A percentile compares a stretch with the other conserved stretches of the same genome.
Evolutionary conservation across 2,888 invertebrate species (phyloP).

Genomic region (Boloria euphrosyne): DNA sequence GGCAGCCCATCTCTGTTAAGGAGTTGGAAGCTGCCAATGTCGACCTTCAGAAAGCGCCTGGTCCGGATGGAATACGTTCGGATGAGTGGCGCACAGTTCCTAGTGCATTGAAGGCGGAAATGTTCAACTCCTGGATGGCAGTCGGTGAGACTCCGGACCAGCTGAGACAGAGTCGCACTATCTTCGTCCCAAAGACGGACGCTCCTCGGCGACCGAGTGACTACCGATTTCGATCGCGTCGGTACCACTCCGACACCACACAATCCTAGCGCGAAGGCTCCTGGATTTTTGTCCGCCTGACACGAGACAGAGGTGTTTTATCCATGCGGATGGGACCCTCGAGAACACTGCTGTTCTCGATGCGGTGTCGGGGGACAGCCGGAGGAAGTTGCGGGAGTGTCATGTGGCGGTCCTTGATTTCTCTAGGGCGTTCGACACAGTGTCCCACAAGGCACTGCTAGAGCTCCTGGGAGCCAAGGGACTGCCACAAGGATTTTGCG

Average conservation of each 20-base stretch:
- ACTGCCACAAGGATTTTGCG: constrained; percentile 48
- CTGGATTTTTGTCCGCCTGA: constrained; percentile 42
- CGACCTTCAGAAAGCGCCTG: constrained; percentile 38
- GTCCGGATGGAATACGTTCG: constrained; percentile 43
- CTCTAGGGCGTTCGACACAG: constrained; percentile 61
- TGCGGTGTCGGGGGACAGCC: constrained; percentile 43
- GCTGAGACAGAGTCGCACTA: constrained; percentile 38
- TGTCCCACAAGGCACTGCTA: constrained; percentile 49
- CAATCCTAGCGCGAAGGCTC: constrained; percentile 43
- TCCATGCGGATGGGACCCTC: constrained; percentile 54
- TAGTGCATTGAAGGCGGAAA: constrained; percentile 26
- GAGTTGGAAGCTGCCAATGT: constrained; percentile 36
- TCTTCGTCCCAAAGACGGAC: constrained; percentile 43
- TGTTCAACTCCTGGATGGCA: constrained; percentile 35
- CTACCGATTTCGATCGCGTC: constrained; percentile 48
- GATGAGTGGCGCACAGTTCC: constrained; percentile 39
- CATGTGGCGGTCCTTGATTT: constrained; percentile 62
- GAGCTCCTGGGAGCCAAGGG: constrained; percentile 50
- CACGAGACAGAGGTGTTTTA: constrained; percentile 45
- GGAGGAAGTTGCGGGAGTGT: constrained; percentile 47
- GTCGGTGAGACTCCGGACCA: constrained; percentile 33
- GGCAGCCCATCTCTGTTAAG: constrained; percentile 36
- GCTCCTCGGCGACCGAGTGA: constrained; percentile 42
- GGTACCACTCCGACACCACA: constrained; percentile 46
- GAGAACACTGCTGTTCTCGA: constrained; percentile 51